Evolutionary conservation across 2,888 invertebrate genomes (phyloP).

Genomic region (Iselma pallidipennis): DNA sequence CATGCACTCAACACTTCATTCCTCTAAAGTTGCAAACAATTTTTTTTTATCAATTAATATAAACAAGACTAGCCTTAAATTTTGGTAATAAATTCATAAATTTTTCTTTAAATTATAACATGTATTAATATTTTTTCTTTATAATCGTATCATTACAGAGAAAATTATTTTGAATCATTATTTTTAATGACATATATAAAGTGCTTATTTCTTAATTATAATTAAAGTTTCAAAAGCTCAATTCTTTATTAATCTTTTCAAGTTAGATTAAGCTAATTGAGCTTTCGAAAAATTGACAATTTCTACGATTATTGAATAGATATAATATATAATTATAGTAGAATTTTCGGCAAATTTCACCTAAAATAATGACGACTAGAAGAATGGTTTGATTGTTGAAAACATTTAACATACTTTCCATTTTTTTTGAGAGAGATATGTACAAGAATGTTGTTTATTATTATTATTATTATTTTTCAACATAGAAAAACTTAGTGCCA

Average conservation of each 20-base stretch:
- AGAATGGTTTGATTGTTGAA: slow-evolving; percentile 46
- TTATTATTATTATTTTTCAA: slow-evolving; percentile 13
- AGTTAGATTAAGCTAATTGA: too few species aligned
- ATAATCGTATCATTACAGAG: background rate
- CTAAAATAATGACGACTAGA: slow-evolving; percentile 43
- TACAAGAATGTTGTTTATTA: slow-evolving; percentile 36
- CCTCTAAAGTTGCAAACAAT: slow-evolving; percentile 11
- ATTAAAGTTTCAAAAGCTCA: background rate
- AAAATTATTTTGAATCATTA: background rate
- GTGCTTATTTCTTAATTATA: slow-evolving; percentile 7
- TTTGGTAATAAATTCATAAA: slow-evolving; percentile 22
- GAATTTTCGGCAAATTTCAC: slow-evolving; percentile 4
- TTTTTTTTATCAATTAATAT: slow-evolving; percentile 12
- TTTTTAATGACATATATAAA: slow-evolving; percentile 13
- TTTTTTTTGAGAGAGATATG: slow-evolving; percentile 33
- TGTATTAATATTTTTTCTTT: slow-evolving; percentile 2
- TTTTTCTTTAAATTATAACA: slow-evolving; percentile 8
- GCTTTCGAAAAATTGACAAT: slow-evolving; percentile 10
- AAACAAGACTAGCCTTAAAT: slow-evolving; percentile 25
- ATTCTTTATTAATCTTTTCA: background rate
- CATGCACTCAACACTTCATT: slow-evolving; percentile 16
- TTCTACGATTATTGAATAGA: slow-evolving; percentile 2
- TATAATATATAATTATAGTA: background rate
- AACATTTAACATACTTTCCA: slow-evolving; percentile 36
- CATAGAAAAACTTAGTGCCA: slow-evolving; percentile 45